These are phyloP conservation scores for Chromis chromis DNA, from an alignment of 2,797 vertebrate species.

Conservation along the genomic window DNA sequence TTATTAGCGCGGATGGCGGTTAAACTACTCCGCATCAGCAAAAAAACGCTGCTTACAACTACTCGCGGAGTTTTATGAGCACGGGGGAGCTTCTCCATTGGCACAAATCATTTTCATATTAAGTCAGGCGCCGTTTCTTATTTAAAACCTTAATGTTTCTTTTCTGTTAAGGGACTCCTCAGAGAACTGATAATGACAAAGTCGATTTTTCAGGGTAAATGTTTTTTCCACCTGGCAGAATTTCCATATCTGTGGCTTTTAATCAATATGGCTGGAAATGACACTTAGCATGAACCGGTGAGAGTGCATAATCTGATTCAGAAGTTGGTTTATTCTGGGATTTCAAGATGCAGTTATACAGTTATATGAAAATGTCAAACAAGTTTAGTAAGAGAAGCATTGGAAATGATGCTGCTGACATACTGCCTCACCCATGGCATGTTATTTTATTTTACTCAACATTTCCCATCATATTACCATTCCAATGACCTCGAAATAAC, in stretches of 20 bases:
- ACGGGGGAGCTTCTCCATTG: constrained; percentile 26
- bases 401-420: background rate
- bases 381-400: background rate
- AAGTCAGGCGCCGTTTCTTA: constrained; percentile 33
- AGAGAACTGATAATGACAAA: constrained; percentile 55
- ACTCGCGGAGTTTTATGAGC: constrained; percentile 57
- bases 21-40: constrained; percentile 62
- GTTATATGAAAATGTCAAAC: background rate
- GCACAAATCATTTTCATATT: constrained; percentile 35
- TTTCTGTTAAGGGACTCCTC: constrained; percentile 29
- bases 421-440: background rate
- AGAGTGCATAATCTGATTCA: constrained; percentile 26
- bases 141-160: constrained; percentile 39
- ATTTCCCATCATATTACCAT: background rate
- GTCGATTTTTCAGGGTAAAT: constrained; percentile 35
- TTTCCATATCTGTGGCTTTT: constrained; percentile 1
- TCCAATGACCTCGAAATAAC: constrained; percentile 2
- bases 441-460: background rate
- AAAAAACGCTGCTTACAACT: constrained; percentile 46
- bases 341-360: background rate
- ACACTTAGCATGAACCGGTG: too few relatives aligned
- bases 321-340: too few relatives aligned
- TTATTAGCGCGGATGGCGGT: constrained; percentile 57
- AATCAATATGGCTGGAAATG: constrained; percentile 41
- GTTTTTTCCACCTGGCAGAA: constrained; percentile 33